phyloP scores from a whole-genome alignment of 1,140 invertebrate species.

The Panagrolaimus sp. region DNA sequence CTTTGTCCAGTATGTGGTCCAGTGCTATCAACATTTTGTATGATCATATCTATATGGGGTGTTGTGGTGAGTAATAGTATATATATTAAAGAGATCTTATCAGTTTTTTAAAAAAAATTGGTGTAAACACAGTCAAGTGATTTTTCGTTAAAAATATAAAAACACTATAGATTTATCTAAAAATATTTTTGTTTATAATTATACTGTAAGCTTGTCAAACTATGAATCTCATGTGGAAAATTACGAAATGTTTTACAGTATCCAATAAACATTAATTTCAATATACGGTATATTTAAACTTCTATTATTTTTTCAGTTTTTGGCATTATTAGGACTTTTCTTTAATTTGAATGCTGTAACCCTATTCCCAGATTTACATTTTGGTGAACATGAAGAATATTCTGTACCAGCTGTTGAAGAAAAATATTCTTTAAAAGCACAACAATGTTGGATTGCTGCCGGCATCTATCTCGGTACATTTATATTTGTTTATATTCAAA shows the following conservation, averaged over 20 bases:
- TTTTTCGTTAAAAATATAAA: too few species aligned
- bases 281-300: too few species aligned
- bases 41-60: constrained; percentile 58
- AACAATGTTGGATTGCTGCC: constrained; percentile 58
- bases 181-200: too few species aligned
- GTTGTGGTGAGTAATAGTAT: constrained; percentile 31
- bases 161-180: too few species aligned
- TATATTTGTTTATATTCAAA: constrained; percentile 57
- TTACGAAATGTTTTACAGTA: too few species aligned
- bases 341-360: constrained; percentile 54
- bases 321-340: constrained; percentile 56
- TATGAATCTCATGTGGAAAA: too few species aligned
- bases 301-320: constrained; percentile 24
- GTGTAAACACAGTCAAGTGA: too few species aligned
- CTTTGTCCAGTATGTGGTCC: constrained; percentile 55
- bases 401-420: constrained; percentile 20
- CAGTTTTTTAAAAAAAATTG: too few species aligned
- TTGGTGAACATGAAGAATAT: constrained; percentile 27
- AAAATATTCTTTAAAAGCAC: constrained; percentile 52
- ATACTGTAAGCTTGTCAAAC: too few species aligned
- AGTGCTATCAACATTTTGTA: constrained; percentile 55
- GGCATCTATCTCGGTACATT: constrained; percentile 55
- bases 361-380: constrained; percentile 54
- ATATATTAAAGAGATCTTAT: too few species aligned
- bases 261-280: too few species aligned